Base-by-base conservation (phyloP, 2,797 vertebrate species). In the Macropus fuliginosus region DNA sequence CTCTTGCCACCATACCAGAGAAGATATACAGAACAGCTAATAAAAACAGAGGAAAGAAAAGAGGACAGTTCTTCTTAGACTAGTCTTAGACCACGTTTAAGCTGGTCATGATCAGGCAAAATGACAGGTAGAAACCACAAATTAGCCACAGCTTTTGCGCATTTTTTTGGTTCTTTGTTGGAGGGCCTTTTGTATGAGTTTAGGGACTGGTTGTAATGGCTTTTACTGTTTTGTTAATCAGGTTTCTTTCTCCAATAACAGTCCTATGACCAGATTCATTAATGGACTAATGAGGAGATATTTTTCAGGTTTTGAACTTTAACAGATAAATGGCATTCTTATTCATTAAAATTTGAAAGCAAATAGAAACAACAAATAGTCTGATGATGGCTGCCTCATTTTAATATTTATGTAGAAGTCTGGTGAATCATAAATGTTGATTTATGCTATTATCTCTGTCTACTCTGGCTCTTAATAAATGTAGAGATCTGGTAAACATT, bases 331-430 rank as follows among this genome's bases (percentile, higher is more conserved):
- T 94, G 95, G 50, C 94, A 96, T 96, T 97, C 87, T 62, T 90
- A 91, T 97, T 98, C 95, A 97, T 97, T 97, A 98, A 98, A 97
- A 95, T 97, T 97, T 96, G 95, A 96, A 97, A 96, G 94, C 57
- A 98, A 97, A 97, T 97, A 97, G 93, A 96, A 96, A 97, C 95
- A 97, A 96, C 93, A 97, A 97, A 95, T 95, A 92, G 55, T 97
- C 93, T 97, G 93, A 96, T 96, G 96, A 97, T 97, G 97, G 93
- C 95, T 56, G 94, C 50, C 91, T 96, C 62, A 93, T 97, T 97
- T 97, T 95, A 97, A 97, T 98, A 96, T 97, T 97, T 98, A 95
- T 94, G 56, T 94, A 50, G 92, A 92, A 93, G 90, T 54, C 92
- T 62, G 27, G 59, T 89, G 29, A 91, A 96, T 96, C 94, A 97